Conservation (phyloP, 1,140 invertebrate genomes). For the Heliothis subflexa region DNA sequence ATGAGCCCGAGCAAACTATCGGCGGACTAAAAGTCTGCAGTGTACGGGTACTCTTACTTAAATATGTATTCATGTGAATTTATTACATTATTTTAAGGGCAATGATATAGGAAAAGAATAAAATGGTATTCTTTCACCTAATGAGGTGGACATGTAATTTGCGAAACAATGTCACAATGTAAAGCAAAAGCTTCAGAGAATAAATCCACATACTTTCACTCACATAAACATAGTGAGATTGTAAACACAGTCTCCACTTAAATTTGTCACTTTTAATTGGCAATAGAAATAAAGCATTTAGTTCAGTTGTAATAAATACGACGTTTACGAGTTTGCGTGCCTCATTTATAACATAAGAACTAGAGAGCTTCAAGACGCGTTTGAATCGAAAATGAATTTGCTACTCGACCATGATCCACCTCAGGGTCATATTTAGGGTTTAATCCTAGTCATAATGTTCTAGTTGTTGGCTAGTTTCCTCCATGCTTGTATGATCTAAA, state of each 20-base stretch:
- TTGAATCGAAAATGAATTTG: background rate
- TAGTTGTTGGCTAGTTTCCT: background rate
- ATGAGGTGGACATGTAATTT: background rate
- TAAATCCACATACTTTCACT: background rate
- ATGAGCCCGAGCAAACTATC: no score
- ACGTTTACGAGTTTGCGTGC: conserved; percentile 18
- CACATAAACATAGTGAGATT: conserved; percentile 10
- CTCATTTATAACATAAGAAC: background rate
- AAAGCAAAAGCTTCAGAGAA: background rate
- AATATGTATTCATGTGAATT: no score
- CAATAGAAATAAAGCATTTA: conserved; percentile 21
- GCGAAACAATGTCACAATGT: background rate
- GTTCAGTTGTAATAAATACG: conserved; percentile 19
- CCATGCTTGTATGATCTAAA: conserved; percentile 24
- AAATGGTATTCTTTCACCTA: no score
- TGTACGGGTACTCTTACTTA: no score
- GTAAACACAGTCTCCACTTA: conserved; percentile 16
- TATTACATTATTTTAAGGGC: no score
- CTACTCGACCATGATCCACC: background rate
- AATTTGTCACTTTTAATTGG: conserved; percentile 39
- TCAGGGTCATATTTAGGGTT: no score
- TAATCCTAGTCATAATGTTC: background rate
- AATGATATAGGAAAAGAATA: no score
- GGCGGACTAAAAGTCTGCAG: no score
- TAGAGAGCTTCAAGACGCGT: conserved; percentile 12